Conservation (phyloP, 2,797 vertebrate species). For the Chloroceryle inda region DNA sequence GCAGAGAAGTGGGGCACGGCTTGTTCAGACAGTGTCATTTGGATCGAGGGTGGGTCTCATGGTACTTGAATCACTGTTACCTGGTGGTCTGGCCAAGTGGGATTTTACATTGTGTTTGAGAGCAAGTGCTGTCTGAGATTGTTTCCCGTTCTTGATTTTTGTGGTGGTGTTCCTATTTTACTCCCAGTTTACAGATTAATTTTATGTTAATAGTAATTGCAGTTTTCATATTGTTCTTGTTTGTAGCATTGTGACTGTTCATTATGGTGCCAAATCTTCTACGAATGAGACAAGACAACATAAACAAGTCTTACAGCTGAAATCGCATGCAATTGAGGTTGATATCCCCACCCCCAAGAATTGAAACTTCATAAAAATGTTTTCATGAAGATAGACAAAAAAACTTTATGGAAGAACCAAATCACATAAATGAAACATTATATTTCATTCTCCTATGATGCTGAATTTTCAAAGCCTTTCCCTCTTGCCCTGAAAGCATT, state of each 20-base stretch:
- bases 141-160: not conserved
- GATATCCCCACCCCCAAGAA: not conserved
- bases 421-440: not conserved
- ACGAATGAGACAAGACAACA: not conserved
- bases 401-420: not conserved
- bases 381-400: constrained; percentile 5
- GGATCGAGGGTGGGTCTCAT: not conserved
- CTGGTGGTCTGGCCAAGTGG: not conserved
- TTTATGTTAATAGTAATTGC: not conserved
- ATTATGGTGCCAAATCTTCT: not conserved
- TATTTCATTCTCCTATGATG: not conserved
- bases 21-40: no score
- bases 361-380: not conserved
- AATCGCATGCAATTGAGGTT: not conserved
- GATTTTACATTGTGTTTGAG: not conserved
- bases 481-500: constrained; percentile 13
- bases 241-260: not conserved
- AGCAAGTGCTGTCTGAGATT: not conserved
- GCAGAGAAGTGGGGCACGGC: not conserved
- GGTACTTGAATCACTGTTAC: not conserved
- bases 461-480: constrained; percentile 21
- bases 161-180: not conserved
- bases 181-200: not conserved
- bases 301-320: not conserved
- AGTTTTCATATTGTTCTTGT: not conserved